Base-by-base conservation (phyloP, 2,113 vertebrate species). In the Dicaeum eximium region DNA sequence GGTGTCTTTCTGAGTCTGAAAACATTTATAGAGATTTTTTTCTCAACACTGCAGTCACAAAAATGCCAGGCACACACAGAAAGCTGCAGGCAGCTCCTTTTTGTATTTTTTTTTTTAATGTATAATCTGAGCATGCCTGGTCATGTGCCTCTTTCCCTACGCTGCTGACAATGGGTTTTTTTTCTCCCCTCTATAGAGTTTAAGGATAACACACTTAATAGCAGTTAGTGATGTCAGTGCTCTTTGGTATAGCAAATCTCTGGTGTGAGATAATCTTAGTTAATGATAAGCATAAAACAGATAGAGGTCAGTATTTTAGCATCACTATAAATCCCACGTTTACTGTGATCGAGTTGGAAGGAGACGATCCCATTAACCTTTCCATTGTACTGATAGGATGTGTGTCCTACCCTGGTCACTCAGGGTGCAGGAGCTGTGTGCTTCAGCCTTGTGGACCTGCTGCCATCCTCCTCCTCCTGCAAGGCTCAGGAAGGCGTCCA, bases 231-330 rank as follows among this genome's bases (percentile, higher is more conserved):
- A 97, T 96, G 97, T 96, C 97, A 96, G 86, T 96, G 98, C 96
- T 97, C 96, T 96, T 96, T 96, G 86, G 77, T 97, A 91, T 94
- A 80, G 95, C 96, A 96, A 97, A 96, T 97, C 97, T 98, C 97
- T 91, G 93, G 97, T 89, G 98, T 95, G 96, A 97, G 97, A 97
- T 97, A 96, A 97, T 97, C 97, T 96, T 85, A 88, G 96, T 96
- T 98, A 98, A 98, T 97, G 97, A 98, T 95, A 97, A 97, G 97
- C 97, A 97, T 96, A 97, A 97, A 98, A 92, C 94, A 95, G 97
- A 94, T 88, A 96, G 97, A 97, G 97, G 97, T 98, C 98, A 95
- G 94, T 97, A 86, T 97, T 97, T 97, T 95, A 97, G 87, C 23
- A 0, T 84, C 0, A 71, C 97, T 97, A 95, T 98, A 97, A 98